phyloP scores from a whole-genome alignment of 1,140 invertebrate species.

The Aphidius gifuensis region DNA sequence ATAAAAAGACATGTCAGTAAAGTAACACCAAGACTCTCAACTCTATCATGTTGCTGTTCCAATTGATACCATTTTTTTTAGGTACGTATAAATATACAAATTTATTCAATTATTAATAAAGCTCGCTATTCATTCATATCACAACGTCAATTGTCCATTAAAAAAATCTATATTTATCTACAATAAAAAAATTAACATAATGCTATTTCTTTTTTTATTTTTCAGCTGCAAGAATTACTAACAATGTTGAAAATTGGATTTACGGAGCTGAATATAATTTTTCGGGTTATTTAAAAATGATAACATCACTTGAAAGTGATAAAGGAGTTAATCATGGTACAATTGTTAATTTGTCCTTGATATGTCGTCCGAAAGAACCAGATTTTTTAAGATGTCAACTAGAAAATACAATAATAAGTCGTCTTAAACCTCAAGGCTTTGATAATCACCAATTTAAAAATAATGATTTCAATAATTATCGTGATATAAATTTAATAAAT shows the following conservation, averaged over 20 bases:
- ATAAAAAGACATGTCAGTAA: too few relatives aligned
- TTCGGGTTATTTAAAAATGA: constrained; percentile 28
- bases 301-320: constrained; percentile 28
- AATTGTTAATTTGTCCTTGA: constrained; percentile 30
- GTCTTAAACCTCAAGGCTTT: constrained; percentile 15
- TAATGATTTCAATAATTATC: constrained; percentile 19
- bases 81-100: constrained; percentile 22
- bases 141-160: background rate
- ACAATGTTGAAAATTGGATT: constrained; percentile 29
- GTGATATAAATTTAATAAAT: constrained; percentile 19
- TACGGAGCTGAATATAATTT: constrained; percentile 40
- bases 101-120: constrained; percentile 3
- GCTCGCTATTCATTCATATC: too few relatives aligned
- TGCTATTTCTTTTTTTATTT: background rate
- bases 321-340: constrained; percentile 29
- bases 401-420: constrained; percentile 26
- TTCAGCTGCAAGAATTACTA: constrained; percentile 18
- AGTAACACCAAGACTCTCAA: background rate
- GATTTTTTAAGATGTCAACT: constrained; percentile 32
- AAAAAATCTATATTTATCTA: too few relatives aligned
- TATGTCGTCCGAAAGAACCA: constrained; percentile 33
- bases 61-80: constrained; percentile 28
- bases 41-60: constrained; percentile 19
- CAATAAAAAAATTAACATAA: background rate
- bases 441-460: constrained; percentile 2